Evolutionary conservation across 2,888 invertebrate species (phyloP).

Genomic region (Nebria salina): DNA sequence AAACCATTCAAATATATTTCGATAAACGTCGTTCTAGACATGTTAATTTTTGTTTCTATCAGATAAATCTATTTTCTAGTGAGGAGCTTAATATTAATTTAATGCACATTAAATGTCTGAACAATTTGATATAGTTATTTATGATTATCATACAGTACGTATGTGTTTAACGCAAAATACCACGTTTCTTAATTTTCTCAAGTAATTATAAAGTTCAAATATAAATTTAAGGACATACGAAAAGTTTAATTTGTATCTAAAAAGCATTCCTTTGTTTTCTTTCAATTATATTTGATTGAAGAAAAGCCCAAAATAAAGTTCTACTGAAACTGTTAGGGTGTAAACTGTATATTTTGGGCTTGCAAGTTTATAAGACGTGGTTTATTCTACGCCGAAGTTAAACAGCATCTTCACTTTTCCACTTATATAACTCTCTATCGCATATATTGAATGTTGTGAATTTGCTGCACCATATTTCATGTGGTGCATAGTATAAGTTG

Average conservation of each 20-base stretch:
- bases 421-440: neutral
- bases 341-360: neutral
- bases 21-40: no score
- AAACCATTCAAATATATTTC: no score
- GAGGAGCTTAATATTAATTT: no score
- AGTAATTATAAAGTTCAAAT: no score
- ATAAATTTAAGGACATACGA: neutral
- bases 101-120: no score
- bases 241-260: neutral
- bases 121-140: no score
- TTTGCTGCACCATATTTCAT: neutral
- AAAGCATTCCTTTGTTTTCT: neutral
- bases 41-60: no score
- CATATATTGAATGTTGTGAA: neutral
- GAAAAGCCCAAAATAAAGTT: neutral
- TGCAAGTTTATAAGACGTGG: neutral
- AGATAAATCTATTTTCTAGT: no score
- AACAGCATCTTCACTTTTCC: neutral
- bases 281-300: neutral
- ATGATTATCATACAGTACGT: no score
- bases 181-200: no score
- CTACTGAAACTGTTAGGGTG: neutral
- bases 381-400: neutral
- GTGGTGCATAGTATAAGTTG: neutral
- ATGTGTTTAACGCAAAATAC: no score